Conservation (phyloP, 2,888 invertebrate species). For the Parnassius apollo region DNA sequence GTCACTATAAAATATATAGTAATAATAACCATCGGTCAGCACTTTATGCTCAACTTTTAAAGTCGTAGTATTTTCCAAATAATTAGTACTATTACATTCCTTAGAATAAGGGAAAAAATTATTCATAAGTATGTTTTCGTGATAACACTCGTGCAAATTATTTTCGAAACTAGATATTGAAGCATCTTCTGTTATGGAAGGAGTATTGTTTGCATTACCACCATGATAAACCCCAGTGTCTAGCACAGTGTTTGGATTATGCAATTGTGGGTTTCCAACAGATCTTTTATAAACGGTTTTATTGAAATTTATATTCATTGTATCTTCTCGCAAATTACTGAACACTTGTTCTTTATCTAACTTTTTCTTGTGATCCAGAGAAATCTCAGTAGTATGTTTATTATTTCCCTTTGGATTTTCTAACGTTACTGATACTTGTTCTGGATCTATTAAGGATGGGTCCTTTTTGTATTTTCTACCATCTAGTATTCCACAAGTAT, state of each 20-base stretch:
- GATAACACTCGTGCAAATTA: slow-evolving; percentile 87
- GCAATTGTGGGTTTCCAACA: slow-evolving; percentile 51
- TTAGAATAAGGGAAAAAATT: slow-evolving; percentile 86
- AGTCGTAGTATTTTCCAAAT: slow-evolving; percentile 85
- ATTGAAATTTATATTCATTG: slow-evolving; percentile 22
- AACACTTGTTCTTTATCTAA: slow-evolving; percentile 9
- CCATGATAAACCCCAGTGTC: slow-evolving; percentile 90
- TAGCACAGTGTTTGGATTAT: slow-evolving; percentile 79
- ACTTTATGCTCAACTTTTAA: slow-evolving; percentile 86
- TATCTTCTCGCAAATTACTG: slow-evolving; percentile 23
- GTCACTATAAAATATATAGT: slow-evolving; percentile 94
- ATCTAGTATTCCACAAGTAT: slow-evolving; percentile 89
- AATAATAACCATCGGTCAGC: slow-evolving; percentile 89
- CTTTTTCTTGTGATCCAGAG: slow-evolving; percentile 28
- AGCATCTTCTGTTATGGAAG: slow-evolving; percentile 76
- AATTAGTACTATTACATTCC: slow-evolving; percentile 85
- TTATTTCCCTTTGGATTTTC: slow-evolving; percentile 53
- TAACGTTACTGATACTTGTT: slow-evolving; percentile 73
- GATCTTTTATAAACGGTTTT: slow-evolving; percentile 49
- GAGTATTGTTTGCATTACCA: slow-evolving; percentile 85
- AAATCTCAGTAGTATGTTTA: slow-evolving; percentile 22
- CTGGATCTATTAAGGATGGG: slow-evolving; percentile 81
- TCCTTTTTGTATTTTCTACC: slow-evolving; percentile 84
- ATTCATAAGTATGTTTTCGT: slow-evolving; percentile 87
- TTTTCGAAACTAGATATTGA: slow-evolving; percentile 93